These are phyloP conservation scores for Megaleporinus macrocephalus DNA, from an alignment of 2,113 vertebrate genomes.

Conservation along the genomic window DNA sequence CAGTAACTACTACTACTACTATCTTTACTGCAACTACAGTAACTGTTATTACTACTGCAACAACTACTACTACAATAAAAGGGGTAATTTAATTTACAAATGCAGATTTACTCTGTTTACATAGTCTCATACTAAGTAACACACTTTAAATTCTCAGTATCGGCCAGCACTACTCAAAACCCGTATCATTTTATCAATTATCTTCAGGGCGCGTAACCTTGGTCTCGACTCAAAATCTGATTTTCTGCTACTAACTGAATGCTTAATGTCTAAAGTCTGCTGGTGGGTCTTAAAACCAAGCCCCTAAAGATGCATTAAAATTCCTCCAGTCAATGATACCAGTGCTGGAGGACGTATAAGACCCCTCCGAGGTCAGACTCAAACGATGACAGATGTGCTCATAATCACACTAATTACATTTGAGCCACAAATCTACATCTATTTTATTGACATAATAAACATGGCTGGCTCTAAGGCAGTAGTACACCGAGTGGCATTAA, in stretches of 20 bases:
- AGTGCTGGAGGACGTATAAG: background rate
- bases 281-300: background rate
- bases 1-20: no score
- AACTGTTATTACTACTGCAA: no score
- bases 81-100: no score
- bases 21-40: no score
- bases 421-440: conserved; percentile 26
- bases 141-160: no score
- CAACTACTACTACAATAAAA: no score
- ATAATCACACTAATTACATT: conserved; percentile 29
- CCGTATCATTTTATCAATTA: background rate
- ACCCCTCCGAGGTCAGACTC: conserved; percentile 15
- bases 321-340: background rate
- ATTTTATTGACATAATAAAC: conserved; percentile 33
- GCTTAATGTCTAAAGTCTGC: background rate
- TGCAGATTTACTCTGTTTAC: no score
- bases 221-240: background rate
- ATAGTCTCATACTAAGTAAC: no score
- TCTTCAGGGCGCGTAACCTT: background rate
- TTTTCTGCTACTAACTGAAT: background rate
- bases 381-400: conserved; percentile 23
- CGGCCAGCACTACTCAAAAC: background rate
- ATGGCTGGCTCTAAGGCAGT: conserved; percentile 1
- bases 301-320: background rate
- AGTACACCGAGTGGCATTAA: conserved; percentile 18